phyloP scores from a whole-genome alignment of 2,888 invertebrate genomes.

The Volucella zonaria region DNA sequence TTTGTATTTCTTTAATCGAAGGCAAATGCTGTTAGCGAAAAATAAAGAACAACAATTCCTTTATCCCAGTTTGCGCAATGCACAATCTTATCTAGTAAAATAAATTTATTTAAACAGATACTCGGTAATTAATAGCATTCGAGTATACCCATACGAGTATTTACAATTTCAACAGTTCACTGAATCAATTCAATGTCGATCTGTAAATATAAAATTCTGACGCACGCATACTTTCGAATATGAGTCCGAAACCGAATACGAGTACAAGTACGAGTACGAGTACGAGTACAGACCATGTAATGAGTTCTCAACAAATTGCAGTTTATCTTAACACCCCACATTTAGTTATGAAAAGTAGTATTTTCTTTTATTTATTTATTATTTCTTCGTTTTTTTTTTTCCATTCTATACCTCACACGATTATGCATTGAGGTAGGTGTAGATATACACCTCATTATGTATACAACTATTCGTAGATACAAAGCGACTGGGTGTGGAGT shows the following conservation, averaged over 20 bases:
- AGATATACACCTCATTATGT: slow-evolving; percentile 1
- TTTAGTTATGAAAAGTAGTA: slow-evolving; percentile 49
- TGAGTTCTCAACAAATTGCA: slow-evolving; percentile 56
- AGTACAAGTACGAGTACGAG: too few relatives aligned
- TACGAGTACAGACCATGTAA: slow-evolving; percentile 4
- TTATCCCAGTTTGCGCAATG: background rate
- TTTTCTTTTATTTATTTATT: slow-evolving; percentile 13
- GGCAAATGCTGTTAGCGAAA: background rate
- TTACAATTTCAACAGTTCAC: slow-evolving; percentile 51
- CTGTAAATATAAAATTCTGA: slow-evolving; percentile 44
- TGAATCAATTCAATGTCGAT: slow-evolving; percentile 63
- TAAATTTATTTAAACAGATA: slow-evolving; percentile 44
- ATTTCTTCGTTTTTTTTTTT: slow-evolving; percentile 20
- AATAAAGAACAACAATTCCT: background rate
- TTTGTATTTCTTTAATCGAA: too few relatives aligned
- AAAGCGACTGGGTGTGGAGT: slow-evolving; percentile 51
- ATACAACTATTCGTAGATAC: background rate
- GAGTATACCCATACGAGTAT: background rate
- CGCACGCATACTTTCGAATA: slow-evolving; percentile 8
- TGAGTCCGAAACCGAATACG: too few relatives aligned
- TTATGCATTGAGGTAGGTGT: slow-evolving; percentile 66
- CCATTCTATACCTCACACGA: slow-evolving; percentile 51
- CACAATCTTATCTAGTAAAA: slow-evolving; percentile 23
- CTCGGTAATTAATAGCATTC: slow-evolving; percentile 17
- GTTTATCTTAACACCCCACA: slow-evolving; percentile 49